These are phyloP conservation scores for Forbesichthys papilliferus DNA, from an alignment of 2,113 vertebrate species.

Conservation along the genomic window DNA sequence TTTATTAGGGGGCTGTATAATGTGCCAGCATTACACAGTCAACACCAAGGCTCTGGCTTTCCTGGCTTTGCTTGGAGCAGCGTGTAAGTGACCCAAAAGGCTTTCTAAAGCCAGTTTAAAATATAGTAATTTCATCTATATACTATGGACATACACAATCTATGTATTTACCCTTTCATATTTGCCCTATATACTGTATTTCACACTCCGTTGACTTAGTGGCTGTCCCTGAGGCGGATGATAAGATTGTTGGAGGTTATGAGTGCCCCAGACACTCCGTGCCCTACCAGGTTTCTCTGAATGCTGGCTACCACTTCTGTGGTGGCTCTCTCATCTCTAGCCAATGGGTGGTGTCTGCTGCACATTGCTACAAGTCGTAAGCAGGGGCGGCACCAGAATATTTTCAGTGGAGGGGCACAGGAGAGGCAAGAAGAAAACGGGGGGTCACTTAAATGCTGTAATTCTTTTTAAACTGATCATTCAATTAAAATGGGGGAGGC, in stretches of 20 bases:
- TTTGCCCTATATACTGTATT: neutral
- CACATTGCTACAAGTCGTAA: constrained; percentile 80
- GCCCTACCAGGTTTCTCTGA: constrained; percentile 80
- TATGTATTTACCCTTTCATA: too few species aligned
- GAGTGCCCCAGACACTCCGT: constrained; percentile 69
- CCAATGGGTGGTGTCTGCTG: constrained; percentile 82
- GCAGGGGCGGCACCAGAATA: too few species aligned
- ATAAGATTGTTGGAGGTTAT: constrained; percentile 80
- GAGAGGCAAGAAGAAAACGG: too few species aligned
- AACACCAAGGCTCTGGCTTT: constrained; percentile 68
- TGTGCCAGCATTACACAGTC: neutral
- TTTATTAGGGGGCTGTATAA: neutral
- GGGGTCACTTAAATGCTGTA: too few species aligned
- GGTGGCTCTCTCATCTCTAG: constrained; percentile 72
- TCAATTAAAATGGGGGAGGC: too few species aligned
- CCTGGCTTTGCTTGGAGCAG: constrained; percentile 63
- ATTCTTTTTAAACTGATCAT: too few species aligned
- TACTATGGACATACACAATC: too few species aligned
- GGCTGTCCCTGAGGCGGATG: constrained; percentile 64
- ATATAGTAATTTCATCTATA: too few species aligned
- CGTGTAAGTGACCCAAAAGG: constrained; percentile 52
- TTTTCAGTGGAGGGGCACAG: too few species aligned
- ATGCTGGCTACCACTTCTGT: constrained; percentile 74
- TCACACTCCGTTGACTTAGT: constrained; percentile 18
- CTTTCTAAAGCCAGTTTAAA: too few species aligned